These are phyloP conservation scores for Littorina saxatilis DNA, from an alignment of 1,140 invertebrate genomes.

Conservation along the genomic window DNA sequence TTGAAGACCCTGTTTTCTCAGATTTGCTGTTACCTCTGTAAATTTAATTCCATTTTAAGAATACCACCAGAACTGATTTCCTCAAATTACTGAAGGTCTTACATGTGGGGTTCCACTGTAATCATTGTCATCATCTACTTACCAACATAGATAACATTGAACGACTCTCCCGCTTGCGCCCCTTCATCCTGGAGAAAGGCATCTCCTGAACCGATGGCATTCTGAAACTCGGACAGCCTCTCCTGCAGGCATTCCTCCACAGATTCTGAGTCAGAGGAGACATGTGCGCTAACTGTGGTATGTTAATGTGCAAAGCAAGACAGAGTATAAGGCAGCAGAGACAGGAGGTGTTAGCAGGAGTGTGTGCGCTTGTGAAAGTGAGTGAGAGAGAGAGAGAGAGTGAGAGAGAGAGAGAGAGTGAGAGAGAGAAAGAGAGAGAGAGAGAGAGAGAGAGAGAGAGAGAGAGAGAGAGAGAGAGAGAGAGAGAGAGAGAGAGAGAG, in stretches of 20 bases:
- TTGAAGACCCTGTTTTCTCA: no score
- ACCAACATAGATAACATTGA: constrained; percentile 86
- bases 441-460: neutral
- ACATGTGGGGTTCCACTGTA: no score
- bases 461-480: neutral
- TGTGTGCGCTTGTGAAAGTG: neutral
- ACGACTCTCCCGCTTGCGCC: constrained; percentile 75
- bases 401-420: neutral
- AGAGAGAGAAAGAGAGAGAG: neutral
- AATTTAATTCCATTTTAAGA: no score
- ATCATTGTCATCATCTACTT: no score
- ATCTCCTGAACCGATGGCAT: constrained; percentile 81
- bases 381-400: neutral
- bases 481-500: neutral
- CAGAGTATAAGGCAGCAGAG: neutral
- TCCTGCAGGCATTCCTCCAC: constrained; percentile 80
- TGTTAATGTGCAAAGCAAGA: neutral
- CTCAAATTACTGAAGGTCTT: no score
- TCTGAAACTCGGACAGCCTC: constrained; percentile 80
- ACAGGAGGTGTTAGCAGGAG: neutral
- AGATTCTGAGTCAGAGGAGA: neutral
- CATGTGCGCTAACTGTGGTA: neutral
- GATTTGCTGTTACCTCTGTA: no score
- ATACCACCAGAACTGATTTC: no score
- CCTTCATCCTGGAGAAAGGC: constrained; percentile 82